A percentile compares a stretch with the other conserved stretches of the same genome.
These are phyloP conservation scores for Shargacucullia verbasci DNA, from an alignment of 2,888 invertebrate genomes.

Conservation along the genomic window DNA sequence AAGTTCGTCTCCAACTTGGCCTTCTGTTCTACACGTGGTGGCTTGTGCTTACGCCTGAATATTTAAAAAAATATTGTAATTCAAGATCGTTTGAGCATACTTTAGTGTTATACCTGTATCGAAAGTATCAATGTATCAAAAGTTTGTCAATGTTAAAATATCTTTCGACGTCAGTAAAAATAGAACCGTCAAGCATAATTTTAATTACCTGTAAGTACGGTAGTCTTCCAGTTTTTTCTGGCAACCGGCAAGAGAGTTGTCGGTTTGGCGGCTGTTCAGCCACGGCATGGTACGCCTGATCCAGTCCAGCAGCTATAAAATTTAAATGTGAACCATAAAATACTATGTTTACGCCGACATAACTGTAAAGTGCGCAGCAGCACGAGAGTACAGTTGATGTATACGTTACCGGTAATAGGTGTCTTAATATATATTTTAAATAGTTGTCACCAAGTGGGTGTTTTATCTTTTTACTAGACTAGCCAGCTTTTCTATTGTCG, in stretches of 20 bases:
- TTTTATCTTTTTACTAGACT: no score
- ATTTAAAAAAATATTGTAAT: not conserved
- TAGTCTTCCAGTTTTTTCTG: conserved; percentile 99
- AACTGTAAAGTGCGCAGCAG: conserved; percentile 13
- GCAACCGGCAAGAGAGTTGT: conserved; percentile 98
- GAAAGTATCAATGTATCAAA: no score
- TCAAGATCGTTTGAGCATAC: no score
- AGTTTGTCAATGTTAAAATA: no score
- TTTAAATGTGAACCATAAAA: conserved; percentile 9
- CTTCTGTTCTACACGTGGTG: conserved; percentile 99
- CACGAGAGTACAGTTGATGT: not conserved
- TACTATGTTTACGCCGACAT: conserved; percentile 19
- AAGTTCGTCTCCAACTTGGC: conserved; percentile 99
- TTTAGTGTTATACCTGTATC: no score
- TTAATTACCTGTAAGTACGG: conserved; percentile 95
- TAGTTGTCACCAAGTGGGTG: not conserved
- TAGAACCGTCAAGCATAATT: no score
- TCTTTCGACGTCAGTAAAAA: no score
- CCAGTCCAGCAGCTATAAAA: conserved; percentile 97
- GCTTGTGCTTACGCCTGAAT: conserved; percentile 97
- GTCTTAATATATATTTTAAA: not conserved
- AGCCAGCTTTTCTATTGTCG: no score
- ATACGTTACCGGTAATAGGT: not conserved
- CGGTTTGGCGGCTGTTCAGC: conserved; percentile 98
- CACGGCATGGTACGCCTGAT: conserved; percentile 99